phyloP scores from a whole-genome alignment of 2,797 vertebrate genomes.

The Sebastes wilsoni region DNA sequence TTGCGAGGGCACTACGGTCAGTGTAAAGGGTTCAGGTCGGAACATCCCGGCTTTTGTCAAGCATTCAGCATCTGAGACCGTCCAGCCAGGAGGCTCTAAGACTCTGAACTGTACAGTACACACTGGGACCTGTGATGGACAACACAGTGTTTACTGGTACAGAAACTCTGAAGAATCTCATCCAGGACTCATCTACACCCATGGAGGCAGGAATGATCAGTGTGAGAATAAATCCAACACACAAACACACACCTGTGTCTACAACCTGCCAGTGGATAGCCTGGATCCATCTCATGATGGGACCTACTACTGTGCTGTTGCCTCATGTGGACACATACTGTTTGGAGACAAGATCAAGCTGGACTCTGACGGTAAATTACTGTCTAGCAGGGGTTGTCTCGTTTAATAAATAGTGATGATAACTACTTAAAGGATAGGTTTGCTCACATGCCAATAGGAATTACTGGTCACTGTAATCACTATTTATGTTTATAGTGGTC shows the following conservation, averaged over 20 bases:
- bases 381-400: fast-evolving
- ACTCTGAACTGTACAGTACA: too few species aligned
- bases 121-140: too few species aligned
- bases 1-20: neutral
- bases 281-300: too few species aligned
- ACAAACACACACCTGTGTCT: too few species aligned
- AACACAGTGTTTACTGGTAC: too few species aligned
- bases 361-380: neutral
- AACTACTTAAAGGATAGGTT: too few species aligned
- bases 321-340: conserved; percentile 56
- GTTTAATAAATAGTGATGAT: neutral
- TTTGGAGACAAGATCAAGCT: conserved; percentile 18
- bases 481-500: neutral
- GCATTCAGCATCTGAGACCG: neutral
- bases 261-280: too few species aligned
- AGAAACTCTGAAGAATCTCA: too few species aligned
- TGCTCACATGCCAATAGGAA: neutral
- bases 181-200: too few species aligned
- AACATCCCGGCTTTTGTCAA: conserved; percentile 11
- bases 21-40: neutral
- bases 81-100: too few species aligned
- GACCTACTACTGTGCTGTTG: conserved; percentile 55
- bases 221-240: too few species aligned
- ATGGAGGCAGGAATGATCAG: too few species aligned
- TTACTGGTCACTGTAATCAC: neutral